Conservation (phyloP, 2,113 vertebrate species). For the Coptodon rendalli region DNA sequence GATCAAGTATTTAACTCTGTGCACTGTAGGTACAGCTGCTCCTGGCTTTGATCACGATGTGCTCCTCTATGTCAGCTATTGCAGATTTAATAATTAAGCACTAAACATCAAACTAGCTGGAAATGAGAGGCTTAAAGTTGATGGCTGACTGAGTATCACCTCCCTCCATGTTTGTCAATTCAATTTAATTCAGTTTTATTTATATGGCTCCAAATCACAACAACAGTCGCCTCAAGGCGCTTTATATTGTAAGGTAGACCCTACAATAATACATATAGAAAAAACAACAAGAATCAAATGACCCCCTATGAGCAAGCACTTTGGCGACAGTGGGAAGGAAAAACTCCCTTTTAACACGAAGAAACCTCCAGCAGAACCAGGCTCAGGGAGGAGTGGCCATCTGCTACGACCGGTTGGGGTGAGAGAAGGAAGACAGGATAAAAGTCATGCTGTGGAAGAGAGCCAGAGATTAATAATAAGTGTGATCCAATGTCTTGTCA, state of each 20-base stretch:
- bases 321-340: background rate
- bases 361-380: background rate
- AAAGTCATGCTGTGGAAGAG: background rate
- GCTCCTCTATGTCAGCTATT: background rate
- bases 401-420: background rate
- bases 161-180: background rate
- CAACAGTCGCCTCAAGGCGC: background rate
- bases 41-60: background rate
- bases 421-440: background rate
- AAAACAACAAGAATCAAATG: background rate
- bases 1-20: background rate
- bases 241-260: background rate
- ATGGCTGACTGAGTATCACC: background rate
- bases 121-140: background rate
- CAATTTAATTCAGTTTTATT: background rate
- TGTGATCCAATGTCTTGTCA: background rate
- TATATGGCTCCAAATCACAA: background rate
- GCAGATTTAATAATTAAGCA: background rate
- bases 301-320: background rate
- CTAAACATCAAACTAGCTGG: background rate
- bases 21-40: background rate
- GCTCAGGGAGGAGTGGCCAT: fast-evolving
- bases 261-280: background rate
- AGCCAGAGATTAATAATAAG: background rate
- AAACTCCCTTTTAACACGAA: background rate